Evolutionary conservation across 1,140 invertebrate genomes (phyloP).

Genomic region (Akabosia matsudoensis): DNA sequence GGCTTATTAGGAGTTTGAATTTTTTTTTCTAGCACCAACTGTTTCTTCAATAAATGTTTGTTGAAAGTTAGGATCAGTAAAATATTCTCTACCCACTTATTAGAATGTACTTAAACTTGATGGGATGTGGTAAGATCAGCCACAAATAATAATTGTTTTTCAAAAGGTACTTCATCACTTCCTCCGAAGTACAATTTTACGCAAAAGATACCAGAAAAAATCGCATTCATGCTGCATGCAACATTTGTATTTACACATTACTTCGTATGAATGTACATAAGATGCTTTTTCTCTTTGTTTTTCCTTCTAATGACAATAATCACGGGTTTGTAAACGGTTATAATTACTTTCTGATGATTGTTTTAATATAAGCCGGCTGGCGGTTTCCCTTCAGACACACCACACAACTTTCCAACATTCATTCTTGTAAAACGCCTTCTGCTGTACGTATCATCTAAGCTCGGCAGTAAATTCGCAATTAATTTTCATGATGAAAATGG

Average conservation of each 20-base stretch:
- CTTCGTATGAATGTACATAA: not conserved
- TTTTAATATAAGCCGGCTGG: not conserved
- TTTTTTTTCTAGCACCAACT: no score
- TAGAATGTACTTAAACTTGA: no score
- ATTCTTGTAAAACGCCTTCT: not conserved
- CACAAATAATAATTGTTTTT: not conserved
- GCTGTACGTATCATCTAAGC: no score
- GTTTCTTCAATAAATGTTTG: no score
- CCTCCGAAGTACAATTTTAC: not conserved
- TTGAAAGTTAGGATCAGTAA: no score
- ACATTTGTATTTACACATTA: not conserved
- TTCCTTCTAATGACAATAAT: constrained; percentile 6
- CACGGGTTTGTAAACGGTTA: not conserved
- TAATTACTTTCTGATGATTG: not conserved
- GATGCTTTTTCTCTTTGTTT: not conserved
- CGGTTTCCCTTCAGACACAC: not conserved
- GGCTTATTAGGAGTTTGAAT: no score
- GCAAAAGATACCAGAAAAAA: no score
- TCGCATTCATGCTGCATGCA: not conserved
- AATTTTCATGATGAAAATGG: no score
- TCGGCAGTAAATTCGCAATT: no score
- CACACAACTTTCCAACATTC: no score
- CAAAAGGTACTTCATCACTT: not conserved
- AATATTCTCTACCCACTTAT: no score
- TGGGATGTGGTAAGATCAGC: not conserved